Evolutionary conservation across 2,113 vertebrate species (phyloP).

Genomic region (Austrofundulus limnaeus): DNA sequence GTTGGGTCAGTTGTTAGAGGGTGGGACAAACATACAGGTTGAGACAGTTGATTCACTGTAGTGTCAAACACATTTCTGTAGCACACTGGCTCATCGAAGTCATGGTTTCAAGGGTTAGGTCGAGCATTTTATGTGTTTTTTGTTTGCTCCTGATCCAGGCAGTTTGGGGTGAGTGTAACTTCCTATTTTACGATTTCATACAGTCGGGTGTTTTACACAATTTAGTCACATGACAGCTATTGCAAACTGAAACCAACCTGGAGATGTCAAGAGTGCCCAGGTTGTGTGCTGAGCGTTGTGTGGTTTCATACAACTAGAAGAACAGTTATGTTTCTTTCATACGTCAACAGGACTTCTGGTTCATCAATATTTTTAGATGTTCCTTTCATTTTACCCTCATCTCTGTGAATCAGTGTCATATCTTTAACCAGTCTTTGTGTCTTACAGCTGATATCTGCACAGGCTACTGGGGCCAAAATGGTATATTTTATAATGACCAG

Average conservation of each 20-base stretch:
- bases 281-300: too few species aligned
- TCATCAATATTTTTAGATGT: background rate
- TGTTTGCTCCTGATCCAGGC: constrained; percentile 19
- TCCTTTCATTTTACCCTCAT: too few species aligned
- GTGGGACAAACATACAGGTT: constrained; percentile 20
- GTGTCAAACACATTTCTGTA: background rate
- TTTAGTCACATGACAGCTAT: background rate
- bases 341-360: too few species aligned
- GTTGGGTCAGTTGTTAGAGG: constrained; percentile 28
- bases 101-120: constrained; percentile 12
- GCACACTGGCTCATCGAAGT: background rate
- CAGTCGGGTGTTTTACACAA: background rate
- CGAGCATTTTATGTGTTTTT: constrained; percentile 27
- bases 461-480: rapidly evolving
- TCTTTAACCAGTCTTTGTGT: background rate
- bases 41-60: background rate
- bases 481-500: rapidly evolving
- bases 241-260: background rate
- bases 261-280: background rate
- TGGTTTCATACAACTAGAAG: too few species aligned
- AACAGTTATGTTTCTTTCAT: background rate
- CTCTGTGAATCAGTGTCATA: background rate
- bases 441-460: constrained; percentile 21
- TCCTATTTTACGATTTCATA: background rate
- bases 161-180: constrained; percentile 45